Percentiles rank a stretch among this genome's conserved stretches.
Conservation (phyloP, 2,888 invertebrate genomes). For the Incurvaria masculella region DNA sequence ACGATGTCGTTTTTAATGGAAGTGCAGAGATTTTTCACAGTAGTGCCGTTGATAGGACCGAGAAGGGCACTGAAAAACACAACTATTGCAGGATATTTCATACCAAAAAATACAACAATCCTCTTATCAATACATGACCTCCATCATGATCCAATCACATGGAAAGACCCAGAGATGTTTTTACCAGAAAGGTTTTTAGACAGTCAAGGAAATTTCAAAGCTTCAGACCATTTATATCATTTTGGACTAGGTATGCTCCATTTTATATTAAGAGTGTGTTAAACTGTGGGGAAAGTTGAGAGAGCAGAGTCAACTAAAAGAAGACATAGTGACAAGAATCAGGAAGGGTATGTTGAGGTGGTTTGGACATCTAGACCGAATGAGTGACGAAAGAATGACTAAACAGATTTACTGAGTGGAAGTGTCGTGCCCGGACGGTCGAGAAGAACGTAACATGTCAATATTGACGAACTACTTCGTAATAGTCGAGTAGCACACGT, state of each 20-base stretch:
- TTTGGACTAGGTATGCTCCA: slow-evolving; percentile 66
- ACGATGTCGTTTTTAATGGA: slow-evolving; percentile 56
- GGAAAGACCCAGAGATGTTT: slow-evolving; percentile 58
- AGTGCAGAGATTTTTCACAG: slow-evolving; percentile 52
- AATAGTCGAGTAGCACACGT: no score
- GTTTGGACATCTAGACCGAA: no score
- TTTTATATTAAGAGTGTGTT: no score
- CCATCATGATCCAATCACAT: slow-evolving; percentile 48
- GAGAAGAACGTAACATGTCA: no score
- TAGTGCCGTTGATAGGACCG: slow-evolving; percentile 55
- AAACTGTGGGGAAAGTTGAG: no score
- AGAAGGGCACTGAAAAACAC: slow-evolving; percentile 35
- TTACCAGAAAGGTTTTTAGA: slow-evolving; percentile 62
- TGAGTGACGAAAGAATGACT: no score
- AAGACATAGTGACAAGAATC: no score
- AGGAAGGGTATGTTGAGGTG: no score
- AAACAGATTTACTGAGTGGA: no score
- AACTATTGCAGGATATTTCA: slow-evolving; percentile 34
- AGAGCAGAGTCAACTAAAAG: no score
- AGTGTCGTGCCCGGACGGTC: no score
- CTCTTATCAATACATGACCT: slow-evolving; percentile 52
- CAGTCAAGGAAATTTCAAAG: slow-evolving; percentile 44
- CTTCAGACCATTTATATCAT: slow-evolving; percentile 55
- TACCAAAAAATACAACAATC: slow-evolving; percentile 52
- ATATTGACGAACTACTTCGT: no score